Evolutionary conservation across 2,888 invertebrate genomes (phyloP).

Genomic region (Auanema freiburgensis): DNA sequence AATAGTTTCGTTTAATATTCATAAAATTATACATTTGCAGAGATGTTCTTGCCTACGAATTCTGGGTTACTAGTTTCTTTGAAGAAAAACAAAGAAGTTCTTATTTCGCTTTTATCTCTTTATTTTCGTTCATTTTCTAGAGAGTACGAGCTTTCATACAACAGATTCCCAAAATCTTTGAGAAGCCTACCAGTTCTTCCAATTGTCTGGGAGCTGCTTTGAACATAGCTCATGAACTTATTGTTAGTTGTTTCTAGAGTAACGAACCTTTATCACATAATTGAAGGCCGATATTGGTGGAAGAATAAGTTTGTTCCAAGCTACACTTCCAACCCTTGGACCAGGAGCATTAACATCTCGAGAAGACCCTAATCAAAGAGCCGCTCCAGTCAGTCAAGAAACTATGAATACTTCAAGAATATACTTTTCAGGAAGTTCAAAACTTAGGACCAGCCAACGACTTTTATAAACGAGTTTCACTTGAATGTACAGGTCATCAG

Average conservation of each 20-base stretch:
- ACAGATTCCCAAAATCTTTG: conserved; percentile 74
- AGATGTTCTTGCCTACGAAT: conserved; percentile 90
- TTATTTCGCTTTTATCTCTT: background rate
- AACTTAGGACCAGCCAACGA: conserved; percentile 92
- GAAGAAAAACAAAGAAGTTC: conserved; percentile 77
- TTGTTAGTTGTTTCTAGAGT: conserved; percentile 71
- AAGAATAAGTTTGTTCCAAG: conserved; percentile 89
- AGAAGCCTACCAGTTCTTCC: conserved; percentile 71
- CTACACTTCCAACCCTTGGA: conserved; percentile 75
- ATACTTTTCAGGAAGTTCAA: conserved; percentile 72
- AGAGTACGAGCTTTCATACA: conserved; percentile 51
- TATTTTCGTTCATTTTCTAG: conserved; percentile 23
- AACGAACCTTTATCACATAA: too few relatives aligned
- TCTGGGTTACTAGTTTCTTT: conserved; percentile 89
- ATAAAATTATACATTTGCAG: conserved; percentile 67
- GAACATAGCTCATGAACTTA: conserved; percentile 86
- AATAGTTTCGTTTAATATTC: conserved; percentile 11
- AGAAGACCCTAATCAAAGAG: conserved; percentile 84
- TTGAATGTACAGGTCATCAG: conserved; percentile 85
- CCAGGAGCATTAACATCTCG: conserved; percentile 83
- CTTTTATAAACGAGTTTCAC: conserved; percentile 91
- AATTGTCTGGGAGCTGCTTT: conserved; percentile 89
- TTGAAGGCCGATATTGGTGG: conserved; percentile 84
- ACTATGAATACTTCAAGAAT: background rate
- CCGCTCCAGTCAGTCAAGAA: conserved; percentile 45